phyloP scores from a whole-genome alignment of 2,797 vertebrate genomes.

The Myiothlypis coronata region DNA sequence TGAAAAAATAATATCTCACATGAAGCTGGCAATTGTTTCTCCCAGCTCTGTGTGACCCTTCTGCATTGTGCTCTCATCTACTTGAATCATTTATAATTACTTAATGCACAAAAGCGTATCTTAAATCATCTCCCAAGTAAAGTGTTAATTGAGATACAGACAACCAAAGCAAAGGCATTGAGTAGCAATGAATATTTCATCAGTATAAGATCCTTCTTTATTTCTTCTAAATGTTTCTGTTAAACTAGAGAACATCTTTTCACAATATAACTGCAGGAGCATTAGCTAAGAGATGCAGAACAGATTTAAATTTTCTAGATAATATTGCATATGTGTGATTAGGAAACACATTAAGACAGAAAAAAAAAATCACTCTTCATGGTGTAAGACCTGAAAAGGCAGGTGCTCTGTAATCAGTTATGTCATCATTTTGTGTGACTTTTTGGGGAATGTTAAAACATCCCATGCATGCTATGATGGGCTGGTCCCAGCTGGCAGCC shows the following conservation, averaged over 20 bases:
- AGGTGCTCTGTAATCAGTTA: neutral
- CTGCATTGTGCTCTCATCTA: constrained; percentile 13
- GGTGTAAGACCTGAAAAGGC: neutral
- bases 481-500: neutral
- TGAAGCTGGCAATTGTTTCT: neutral
- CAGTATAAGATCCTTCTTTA: neutral
- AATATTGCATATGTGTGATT: neutral
- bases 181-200: constrained; percentile 26
- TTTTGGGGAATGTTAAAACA: neutral
- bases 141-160: constrained; percentile 13
- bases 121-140: neutral
- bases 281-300: neutral
- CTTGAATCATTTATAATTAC: constrained; percentile 51
- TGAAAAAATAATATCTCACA: neutral
- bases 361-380: neutral
- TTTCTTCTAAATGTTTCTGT: neutral
- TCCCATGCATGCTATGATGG: neutral
- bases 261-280: neutral
- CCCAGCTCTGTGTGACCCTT: neutral
- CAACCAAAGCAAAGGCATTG: neutral
- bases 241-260: neutral
- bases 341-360: neutral
- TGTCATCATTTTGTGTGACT: neutral
- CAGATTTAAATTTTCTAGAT: neutral
- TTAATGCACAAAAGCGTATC: constrained; percentile 5